Evolutionary conservation across 2,888 invertebrate species (phyloP).

Genomic region (Hydropsyche betteni): DNA sequence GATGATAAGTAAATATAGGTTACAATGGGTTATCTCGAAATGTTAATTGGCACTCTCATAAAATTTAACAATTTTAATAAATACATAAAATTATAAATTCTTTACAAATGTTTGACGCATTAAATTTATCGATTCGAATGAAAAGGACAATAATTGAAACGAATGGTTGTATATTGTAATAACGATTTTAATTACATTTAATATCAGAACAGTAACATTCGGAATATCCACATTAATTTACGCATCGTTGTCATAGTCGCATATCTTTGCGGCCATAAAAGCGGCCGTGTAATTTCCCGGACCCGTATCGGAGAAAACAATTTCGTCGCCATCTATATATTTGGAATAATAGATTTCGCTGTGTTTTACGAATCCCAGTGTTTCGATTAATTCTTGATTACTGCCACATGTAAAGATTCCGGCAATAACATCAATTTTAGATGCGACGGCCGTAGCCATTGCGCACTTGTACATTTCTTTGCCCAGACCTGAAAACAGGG

Average conservation of each 20-base stretch:
- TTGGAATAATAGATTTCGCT: conserved; percentile 60
- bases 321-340: conserved; percentile 60
- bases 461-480: conserved; percentile 62
- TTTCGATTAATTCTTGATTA: conserved; percentile 57
- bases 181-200: too few species aligned
- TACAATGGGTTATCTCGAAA: too few species aligned
- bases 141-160: too few species aligned
- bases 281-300: conserved; percentile 63
- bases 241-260: conserved; percentile 56
- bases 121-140: too few species aligned
- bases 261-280: conserved; percentile 61
- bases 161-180: too few species aligned
- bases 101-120: not conserved
- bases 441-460: conserved; percentile 57
- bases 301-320: conserved; percentile 61
- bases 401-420: conserved; percentile 60
- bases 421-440: conserved; percentile 58
- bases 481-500: conserved; percentile 57
- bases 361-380: conserved; percentile 59
- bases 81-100: not conserved
- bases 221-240: not conserved
- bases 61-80: too few species aligned
- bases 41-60: too few species aligned
- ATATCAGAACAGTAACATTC: too few species aligned
- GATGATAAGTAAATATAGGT: too few species aligned